These are phyloP conservation scores for Calidris pygmaea DNA, from an alignment of 2,113 vertebrate genomes.

Conservation along the genomic window DNA sequence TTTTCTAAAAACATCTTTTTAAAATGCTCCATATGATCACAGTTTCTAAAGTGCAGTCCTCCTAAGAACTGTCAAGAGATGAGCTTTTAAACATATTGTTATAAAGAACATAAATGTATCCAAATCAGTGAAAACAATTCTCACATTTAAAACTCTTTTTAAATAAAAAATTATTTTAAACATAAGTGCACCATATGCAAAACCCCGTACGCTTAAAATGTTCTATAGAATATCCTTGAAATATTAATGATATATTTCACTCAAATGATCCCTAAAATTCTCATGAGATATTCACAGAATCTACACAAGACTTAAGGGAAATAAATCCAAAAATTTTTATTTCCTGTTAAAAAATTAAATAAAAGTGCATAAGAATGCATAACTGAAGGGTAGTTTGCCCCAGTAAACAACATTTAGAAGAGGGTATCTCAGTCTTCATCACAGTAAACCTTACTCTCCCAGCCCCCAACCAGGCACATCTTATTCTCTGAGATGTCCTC, in stretches of 20 bases:
- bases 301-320: background rate
- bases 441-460: background rate
- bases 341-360: background rate
- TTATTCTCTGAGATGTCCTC: background rate
- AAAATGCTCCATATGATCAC: background rate
- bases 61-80: background rate
- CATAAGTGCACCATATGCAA: background rate
- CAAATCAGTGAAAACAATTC: background rate
- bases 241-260: background rate
- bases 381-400: background rate
- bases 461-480: background rate
- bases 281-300: background rate
- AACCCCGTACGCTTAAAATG: background rate
- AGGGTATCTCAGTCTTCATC: background rate
- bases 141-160: background rate
- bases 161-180: background rate
- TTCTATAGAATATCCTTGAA: background rate
- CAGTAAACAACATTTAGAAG: background rate
- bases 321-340: background rate
- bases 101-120: background rate
- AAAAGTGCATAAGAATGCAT: background rate
- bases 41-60: background rate
- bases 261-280: background rate
- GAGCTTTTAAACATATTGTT: background rate
- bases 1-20: background rate